phyloP scores from a whole-genome alignment of 2,888 invertebrate species.

The Pyrrhosoma nymphula region DNA sequence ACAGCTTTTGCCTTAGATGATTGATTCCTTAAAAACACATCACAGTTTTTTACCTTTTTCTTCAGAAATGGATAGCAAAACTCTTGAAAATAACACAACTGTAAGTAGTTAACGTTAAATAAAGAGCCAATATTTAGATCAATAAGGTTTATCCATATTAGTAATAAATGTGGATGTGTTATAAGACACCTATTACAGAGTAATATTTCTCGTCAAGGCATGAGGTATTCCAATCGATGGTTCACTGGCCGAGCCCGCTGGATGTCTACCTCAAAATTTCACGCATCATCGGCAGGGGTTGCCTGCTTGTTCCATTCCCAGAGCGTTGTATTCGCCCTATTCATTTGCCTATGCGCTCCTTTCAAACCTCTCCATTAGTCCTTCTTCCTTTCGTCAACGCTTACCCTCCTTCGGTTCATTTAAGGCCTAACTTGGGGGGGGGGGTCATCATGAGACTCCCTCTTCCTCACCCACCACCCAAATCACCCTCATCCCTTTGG shows the following conservation, averaged over 20 bases:
- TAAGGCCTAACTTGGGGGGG: neutral
- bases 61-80: too few relatives aligned
- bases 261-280: neutral
- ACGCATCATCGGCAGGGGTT: neutral
- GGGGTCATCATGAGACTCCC: slow-evolving; percentile 31
- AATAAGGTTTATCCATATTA: too few relatives aligned
- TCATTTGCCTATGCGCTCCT: neutral
- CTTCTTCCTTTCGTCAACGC: slow-evolving; percentile 13
- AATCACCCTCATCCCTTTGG: slow-evolving; percentile 43
- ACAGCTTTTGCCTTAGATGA: too few relatives aligned
- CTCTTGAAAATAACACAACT: too few relatives aligned
- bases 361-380: slow-evolving; percentile 32
- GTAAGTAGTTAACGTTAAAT: too few relatives aligned
- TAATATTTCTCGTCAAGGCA: neutral
- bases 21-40: too few relatives aligned
- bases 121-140: too few relatives aligned
- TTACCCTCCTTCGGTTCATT: slow-evolving; percentile 49
- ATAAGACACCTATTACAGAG: neutral
- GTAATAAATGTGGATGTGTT: too few relatives aligned
- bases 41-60: too few relatives aligned
- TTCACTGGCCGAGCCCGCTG: neutral
- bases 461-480: neutral
- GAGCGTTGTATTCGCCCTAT: neutral
- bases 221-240: neutral
- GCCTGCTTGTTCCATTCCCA: neutral